Percentiles rank a stretch among this genome's conserved stretches.
These are phyloP conservation scores for Rhinoderma darwinii DNA, from an alignment of 2,113 vertebrate species.

Conservation along the genomic window DNA sequence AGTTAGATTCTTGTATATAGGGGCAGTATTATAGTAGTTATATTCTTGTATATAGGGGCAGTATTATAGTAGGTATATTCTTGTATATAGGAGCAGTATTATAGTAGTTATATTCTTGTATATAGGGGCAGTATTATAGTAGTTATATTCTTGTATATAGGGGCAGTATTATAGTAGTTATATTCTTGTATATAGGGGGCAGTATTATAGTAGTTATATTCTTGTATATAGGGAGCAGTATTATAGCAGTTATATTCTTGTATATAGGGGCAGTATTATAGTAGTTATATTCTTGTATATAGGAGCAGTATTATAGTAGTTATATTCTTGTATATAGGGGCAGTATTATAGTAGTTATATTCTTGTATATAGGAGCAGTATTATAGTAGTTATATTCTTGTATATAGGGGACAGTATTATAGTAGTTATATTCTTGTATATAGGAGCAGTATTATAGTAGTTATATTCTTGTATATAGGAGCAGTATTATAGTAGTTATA, in stretches of 20 bases:
- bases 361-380: not conserved
- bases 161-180: no score
- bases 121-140: no score
- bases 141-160: no score
- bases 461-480: not conserved
- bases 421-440: no score
- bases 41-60: not conserved
- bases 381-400: slow-evolving; percentile 2
- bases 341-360: slow-evolving; percentile 3
- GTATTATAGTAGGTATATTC: slow-evolving; percentile 4
- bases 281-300: not conserved
- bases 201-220: not conserved
- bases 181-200: not conserved
- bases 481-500: not conserved
- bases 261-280: not conserved
- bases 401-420: not conserved
- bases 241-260: not conserved
- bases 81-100: no score
- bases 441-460: not conserved
- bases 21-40: not conserved
- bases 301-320: not conserved
- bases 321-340: not conserved
- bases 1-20: no score
- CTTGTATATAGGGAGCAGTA: not conserved
- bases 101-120: no score